Evolutionary conservation across 1,140 invertebrate genomes (phyloP).

Genomic region (Drosophila funebris): DNA sequence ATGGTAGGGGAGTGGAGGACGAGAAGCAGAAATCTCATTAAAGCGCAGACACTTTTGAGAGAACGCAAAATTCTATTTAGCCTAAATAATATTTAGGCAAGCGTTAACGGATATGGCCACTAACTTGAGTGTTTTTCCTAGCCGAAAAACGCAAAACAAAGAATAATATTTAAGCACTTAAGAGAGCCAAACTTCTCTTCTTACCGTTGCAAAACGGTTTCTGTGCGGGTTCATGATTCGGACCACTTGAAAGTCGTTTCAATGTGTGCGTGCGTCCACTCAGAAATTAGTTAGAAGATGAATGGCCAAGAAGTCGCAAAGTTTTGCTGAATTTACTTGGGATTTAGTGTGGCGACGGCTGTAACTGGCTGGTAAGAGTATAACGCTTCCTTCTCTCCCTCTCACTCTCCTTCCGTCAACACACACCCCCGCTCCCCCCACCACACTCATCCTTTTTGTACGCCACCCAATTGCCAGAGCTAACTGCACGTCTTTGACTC

Average conservation of each 20-base stretch:
- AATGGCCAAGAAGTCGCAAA: slow-evolving; percentile 77
- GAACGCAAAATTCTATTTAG: slow-evolving; percentile 62
- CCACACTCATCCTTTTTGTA: too few species aligned
- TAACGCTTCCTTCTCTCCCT: not conserved
- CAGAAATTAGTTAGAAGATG: slow-evolving; percentile 80
- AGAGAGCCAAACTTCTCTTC: slow-evolving; percentile 28
- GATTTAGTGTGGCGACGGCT: slow-evolving; percentile 65
- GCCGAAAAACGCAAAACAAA: slow-evolving; percentile 52
- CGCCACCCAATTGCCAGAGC: not conserved
- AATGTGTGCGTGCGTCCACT: slow-evolving; percentile 73
- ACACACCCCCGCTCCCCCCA: not conserved
- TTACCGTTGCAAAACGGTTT: not conserved
- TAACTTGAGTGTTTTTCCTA: slow-evolving; percentile 68
- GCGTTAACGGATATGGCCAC: slow-evolving; percentile 76
- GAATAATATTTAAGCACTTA: slow-evolving; percentile 82
- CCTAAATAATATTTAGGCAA: slow-evolving; percentile 77
- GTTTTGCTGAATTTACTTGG: slow-evolving; percentile 76
- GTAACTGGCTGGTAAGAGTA: slow-evolving; percentile 34
- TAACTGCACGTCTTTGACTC: slow-evolving; percentile 32
- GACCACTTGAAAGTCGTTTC: slow-evolving; percentile 7
- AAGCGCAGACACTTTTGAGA: slow-evolving; percentile 22
- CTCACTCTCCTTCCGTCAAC: too few species aligned
- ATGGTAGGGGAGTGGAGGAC: too few species aligned
- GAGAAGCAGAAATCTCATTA: slow-evolving; percentile 60
- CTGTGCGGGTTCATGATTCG: not conserved